Evolutionary conservation across 2,888 invertebrate species (phyloP), one percentile per base, ranked within the genome.

Genomic region (Drosophila subquinaria): DNA sequence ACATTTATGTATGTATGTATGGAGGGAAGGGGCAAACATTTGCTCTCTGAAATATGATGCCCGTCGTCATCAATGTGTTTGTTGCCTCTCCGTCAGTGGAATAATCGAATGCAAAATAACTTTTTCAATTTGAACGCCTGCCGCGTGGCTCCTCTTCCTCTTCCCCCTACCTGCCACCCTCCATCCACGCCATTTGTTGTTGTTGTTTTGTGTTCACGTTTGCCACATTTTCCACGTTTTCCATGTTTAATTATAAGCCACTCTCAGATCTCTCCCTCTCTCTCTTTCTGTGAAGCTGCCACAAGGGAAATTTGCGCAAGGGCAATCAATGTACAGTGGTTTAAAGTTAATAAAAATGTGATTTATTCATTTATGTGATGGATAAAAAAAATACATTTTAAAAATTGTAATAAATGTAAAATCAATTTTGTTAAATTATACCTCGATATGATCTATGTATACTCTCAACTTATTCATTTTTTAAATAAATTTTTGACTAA

Each of bases 71-170:
- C 48, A 59, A 76, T 73, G 64, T 76, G 72, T 51, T 20, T 30
- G 30, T 6, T 20, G 61, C 38, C 62, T 56, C 57, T 56, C 57
- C 61, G 69, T 68, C 53, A 65, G 72, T 61, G 70, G 65, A 66
- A 68, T 88, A 86, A 88, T 83, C 89, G 79, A 86, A 86, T 88
- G 89, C 90, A 86, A 89, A 86, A 69, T 76, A 86, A 79, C 73
- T 83, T 89, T 86, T 86, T 86, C 89, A 81, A 86, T 88, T 89
- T 79, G 73, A 52, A 38, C 76, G 71, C 71, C 76, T 67, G 70
- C 70, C 66, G 50, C 55, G 64, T 67, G 47, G 66, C 69, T 69
- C 47, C 52, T 53, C 45, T 17, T 33, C 81, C 53, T 38, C 50
- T 60, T 40, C 40, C 8, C 4, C 20, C 33, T 15, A 2, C 35